Evolutionary conservation across 2,888 invertebrate genomes (phyloP).

Genomic region (Trachelus troglodyta): DNA sequence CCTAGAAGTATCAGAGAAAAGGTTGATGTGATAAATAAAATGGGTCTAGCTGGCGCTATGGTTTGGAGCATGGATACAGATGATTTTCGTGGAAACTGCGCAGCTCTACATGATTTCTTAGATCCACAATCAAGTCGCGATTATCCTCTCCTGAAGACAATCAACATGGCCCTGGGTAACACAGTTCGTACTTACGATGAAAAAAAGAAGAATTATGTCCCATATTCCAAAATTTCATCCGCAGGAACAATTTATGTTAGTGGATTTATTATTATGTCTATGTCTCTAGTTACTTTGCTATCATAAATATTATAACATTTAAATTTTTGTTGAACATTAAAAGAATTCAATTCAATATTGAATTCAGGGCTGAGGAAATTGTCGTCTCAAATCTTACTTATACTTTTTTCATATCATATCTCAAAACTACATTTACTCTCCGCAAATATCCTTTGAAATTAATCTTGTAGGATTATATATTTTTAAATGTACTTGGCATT

Average conservation of each 20-base stretch:
- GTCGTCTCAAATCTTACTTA: neutral
- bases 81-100: slow-evolving; percentile 81
- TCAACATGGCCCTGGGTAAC: slow-evolving; percentile 73
- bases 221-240: neutral
- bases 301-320: neutral
- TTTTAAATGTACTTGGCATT: too few relatives aligned
- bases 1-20: slow-evolving; percentile 79
- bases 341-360: neutral
- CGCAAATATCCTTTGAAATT: neutral
- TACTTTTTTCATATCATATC: neutral
- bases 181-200: neutral
- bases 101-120: slow-evolving; percentile 40
- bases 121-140: slow-evolving; percentile 58
- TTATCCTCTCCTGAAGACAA: slow-evolving; percentile 79
- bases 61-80: slow-evolving; percentile 92
- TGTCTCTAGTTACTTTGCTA: neutral
- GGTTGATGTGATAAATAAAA: slow-evolving; percentile 59
- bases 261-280: neutral
- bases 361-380: neutral
- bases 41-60: slow-evolving; percentile 80
- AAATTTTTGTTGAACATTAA: neutral
- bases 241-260: neutral
- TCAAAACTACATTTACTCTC: neutral
- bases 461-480: neutral
- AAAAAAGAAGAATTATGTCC: neutral